A percentile compares a stretch with the other conserved stretches of the same genome.
These are phyloP conservation scores for Antechinus stuartii DNA, from an alignment of 2,113 vertebrate genomes.

Conservation along the genomic window DNA sequence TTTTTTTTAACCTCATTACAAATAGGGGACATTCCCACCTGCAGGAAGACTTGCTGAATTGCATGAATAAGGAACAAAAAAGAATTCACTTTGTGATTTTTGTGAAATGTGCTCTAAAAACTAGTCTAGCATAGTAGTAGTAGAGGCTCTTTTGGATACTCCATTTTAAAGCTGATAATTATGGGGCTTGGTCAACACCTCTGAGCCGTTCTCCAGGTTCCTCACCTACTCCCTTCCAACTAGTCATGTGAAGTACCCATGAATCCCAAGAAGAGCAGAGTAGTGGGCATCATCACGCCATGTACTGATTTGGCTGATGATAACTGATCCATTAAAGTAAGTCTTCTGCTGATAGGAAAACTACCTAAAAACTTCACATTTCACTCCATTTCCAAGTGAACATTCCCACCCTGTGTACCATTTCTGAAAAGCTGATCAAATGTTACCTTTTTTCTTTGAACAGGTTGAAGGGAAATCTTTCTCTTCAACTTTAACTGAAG, in stretches of 20 bases:
- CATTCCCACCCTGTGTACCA: not conserved
- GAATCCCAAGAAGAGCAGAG: not conserved
- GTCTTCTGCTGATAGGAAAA: not conserved
- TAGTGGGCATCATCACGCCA: not conserved
- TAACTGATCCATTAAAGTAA: not conserved
- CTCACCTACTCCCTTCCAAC: not conserved
- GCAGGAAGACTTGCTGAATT: not conserved
- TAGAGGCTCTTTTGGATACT: not conserved
- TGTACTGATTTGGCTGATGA: not conserved
- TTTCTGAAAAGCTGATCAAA: not conserved
- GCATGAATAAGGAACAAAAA: not conserved
- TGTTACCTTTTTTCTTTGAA: conserved; percentile 98
- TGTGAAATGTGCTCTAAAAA: not conserved
- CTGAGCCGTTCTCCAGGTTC: not conserved
- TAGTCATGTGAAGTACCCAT: not conserved
- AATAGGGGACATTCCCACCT: not conserved
- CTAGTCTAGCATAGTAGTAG: not conserved
- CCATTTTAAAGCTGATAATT: not conserved
- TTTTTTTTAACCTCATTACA: not conserved
- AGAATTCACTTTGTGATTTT: not conserved
- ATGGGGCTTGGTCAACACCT: not conserved
- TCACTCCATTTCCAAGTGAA: not conserved
- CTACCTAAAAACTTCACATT: not conserved
- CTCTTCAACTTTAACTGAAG: conserved; percentile 98
- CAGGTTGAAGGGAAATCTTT: conserved; percentile 98